These are phyloP conservation scores for Frankliniella intonsa DNA, from an alignment of 2,888 invertebrate species.

Conservation along the genomic window DNA sequence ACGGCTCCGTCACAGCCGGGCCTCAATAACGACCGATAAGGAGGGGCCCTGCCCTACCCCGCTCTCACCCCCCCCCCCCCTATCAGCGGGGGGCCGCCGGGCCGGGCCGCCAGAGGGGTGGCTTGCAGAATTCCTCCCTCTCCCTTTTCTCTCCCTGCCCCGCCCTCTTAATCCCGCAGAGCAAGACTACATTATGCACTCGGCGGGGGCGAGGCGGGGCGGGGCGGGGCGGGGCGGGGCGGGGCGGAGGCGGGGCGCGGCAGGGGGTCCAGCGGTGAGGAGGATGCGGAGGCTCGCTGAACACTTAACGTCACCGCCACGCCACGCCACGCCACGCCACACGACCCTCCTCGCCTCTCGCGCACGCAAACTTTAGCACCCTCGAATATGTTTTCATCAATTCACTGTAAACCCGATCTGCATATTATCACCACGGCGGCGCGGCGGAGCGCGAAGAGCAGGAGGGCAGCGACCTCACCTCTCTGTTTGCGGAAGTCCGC, in stretches of 20 bases:
- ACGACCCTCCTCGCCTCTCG: not conserved
- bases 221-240: not conserved
- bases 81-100: too few species aligned
- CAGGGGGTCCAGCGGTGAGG: not conserved
- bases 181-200: constrained; percentile 6
- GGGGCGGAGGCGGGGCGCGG: not conserved
- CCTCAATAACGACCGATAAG: too few species aligned
- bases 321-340: not conserved
- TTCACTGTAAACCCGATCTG: too few species aligned
- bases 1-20: too few species aligned
- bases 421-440: too few species aligned
- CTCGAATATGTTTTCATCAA: not conserved
- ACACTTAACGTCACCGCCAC: not conserved
- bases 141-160: not conserved
- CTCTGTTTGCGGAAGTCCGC: too few species aligned
- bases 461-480: too few species aligned
- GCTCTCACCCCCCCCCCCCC: too few species aligned
- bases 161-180: not conserved
- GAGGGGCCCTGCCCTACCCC: too few species aligned
- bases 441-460: too few species aligned
- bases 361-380: not conserved
- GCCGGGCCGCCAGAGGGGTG: too few species aligned
- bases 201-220: not conserved
- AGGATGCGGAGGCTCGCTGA: not conserved
- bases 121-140: not conserved